phyloP scores from a whole-genome alignment of 1,140 invertebrate species.

The Halictus rubicundus region DNA sequence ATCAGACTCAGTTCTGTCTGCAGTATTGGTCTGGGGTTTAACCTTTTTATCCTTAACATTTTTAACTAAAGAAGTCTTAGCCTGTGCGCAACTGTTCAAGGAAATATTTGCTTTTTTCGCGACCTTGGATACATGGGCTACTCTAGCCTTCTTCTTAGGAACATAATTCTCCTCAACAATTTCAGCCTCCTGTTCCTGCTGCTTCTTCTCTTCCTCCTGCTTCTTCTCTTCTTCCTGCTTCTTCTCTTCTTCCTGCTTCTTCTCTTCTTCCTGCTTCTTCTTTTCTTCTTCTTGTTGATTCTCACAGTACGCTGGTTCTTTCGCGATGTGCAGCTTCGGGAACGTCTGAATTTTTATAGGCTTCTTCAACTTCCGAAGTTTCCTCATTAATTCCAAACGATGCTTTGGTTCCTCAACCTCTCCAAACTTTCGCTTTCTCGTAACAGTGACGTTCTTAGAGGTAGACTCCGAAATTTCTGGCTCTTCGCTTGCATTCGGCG shows the following conservation, averaged over 20 bases:
- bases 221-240: too few species aligned
- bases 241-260: not conserved
- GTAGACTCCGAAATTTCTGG: not conserved
- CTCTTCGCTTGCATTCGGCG: not conserved
- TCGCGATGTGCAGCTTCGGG: too few species aligned
- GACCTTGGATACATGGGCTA: conserved; percentile 59
- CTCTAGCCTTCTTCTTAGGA: conserved; percentile 54
- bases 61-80: not conserved
- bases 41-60: not conserved
- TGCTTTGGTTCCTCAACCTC: not conserved
- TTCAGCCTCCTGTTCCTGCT: not conserved
- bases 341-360: not conserved
- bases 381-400: conserved; percentile 17
- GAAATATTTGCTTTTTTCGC: not conserved
- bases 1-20: not conserved
- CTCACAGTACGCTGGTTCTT: not conserved
- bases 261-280: not conserved
- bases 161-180: conserved; percentile 10
- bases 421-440: not conserved
- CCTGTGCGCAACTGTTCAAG: not conserved
- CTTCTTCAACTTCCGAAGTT: conserved; percentile 26
- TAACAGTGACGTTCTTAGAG: not conserved
- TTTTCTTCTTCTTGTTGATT: not conserved
- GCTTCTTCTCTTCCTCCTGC: not conserved
- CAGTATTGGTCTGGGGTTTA: not conserved